These are phyloP conservation scores for Plestiodon gilberti DNA, from an alignment of 2,113 vertebrate species.

Conservation along the genomic window DNA sequence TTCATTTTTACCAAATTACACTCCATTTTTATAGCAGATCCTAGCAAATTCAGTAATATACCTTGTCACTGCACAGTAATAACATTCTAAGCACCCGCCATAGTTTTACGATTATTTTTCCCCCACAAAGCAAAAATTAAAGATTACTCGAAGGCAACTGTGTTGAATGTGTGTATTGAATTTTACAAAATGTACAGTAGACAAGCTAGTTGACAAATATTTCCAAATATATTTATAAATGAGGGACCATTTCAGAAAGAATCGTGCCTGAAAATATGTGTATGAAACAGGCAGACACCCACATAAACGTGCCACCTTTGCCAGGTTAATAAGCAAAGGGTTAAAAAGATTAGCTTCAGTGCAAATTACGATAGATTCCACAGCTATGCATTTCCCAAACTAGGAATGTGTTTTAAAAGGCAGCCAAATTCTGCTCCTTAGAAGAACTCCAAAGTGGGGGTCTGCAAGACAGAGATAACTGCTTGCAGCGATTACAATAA, in stretches of 20 bases:
- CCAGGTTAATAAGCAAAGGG: conserved; percentile 58
- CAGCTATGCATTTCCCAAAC: conserved; percentile 60
- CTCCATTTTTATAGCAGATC: conserved; percentile 6
- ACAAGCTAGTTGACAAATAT: background rate
- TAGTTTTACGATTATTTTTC: background rate
- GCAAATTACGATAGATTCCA: conserved; percentile 65
- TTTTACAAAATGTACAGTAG: background rate
- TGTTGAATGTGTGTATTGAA: background rate
- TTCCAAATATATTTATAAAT: background rate
- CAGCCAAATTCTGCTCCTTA: conserved; percentile 81
- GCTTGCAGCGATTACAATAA: conserved; percentile 80
- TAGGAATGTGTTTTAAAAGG: conserved; percentile 76
- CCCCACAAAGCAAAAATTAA: background rate
- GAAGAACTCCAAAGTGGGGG: conserved; percentile 80
- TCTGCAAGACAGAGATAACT: conserved; percentile 87
- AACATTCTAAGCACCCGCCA: background rate
- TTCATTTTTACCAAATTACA: conserved; percentile 27
- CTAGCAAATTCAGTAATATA: conserved; percentile 3
- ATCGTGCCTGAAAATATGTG: conserved; percentile 1
- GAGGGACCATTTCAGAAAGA: background rate
- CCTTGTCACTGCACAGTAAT: background rate
- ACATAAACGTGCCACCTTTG: background rate
- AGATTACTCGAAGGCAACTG: background rate
- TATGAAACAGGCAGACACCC: conserved; percentile 25
- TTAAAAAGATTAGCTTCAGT: conserved; percentile 73